Percentiles rank a stretch among this genome's conserved stretches.
Conservation (phyloP, 1,140 invertebrate genomes). For the Nasonia giraulti region DNA sequence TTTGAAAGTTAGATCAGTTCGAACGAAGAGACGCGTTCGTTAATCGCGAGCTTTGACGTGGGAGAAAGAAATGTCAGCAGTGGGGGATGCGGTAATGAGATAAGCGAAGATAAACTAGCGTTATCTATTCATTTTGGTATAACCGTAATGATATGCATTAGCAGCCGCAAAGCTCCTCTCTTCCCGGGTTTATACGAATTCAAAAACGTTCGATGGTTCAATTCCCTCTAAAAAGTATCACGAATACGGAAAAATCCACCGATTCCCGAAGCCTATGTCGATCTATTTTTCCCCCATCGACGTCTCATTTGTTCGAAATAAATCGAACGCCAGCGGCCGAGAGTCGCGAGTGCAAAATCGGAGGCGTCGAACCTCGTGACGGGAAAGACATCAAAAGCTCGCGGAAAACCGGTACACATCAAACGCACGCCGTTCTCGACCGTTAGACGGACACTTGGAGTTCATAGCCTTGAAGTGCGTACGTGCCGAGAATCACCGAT, state of each 20-base stretch:
- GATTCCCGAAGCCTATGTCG: background rate
- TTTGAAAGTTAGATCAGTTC: background rate
- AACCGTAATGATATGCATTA: too few relatives aligned
- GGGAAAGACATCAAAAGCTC: background rate
- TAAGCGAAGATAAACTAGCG: too few relatives aligned
- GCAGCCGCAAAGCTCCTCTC: too few relatives aligned
- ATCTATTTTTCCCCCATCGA: background rate
- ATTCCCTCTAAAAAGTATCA: background rate
- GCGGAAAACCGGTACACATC: background rate
- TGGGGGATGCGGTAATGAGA: too few relatives aligned
- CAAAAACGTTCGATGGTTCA: background rate
- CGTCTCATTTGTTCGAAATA: background rate
- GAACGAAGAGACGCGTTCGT: too few relatives aligned
- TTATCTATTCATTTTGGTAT: too few relatives aligned
- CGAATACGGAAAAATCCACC: background rate
- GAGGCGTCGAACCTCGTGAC: background rate
- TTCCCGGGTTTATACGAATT: too few relatives aligned
- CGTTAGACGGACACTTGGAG: background rate
- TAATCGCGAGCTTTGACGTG: too few relatives aligned
- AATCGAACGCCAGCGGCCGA: background rate
- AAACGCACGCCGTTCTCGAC: background rate
- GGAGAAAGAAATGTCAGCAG: too few relatives aligned
- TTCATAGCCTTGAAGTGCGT: background rate
- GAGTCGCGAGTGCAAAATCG: background rate
- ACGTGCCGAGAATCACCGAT: too few relatives aligned